Base-by-base conservation (phyloP, 2,888 invertebrate species). In the Junonia oenone region DNA sequence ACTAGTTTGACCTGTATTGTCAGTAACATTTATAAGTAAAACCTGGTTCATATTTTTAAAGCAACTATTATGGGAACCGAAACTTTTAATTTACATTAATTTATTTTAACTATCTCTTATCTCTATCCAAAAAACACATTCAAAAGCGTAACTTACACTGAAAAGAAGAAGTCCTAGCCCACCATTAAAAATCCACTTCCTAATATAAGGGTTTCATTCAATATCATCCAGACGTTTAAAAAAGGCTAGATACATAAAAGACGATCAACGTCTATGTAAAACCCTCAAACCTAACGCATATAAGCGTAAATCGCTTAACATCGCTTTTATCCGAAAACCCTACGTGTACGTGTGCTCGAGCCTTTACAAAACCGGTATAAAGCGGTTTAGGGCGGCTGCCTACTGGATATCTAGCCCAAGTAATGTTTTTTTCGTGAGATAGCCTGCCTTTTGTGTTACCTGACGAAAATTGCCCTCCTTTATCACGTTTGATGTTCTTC, bases 361-460 rank as follows among this genome's bases (percentile, higher is more conserved):
- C 38, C 52, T 46, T 53, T 53, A 53, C 52, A 53, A 47, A 46
- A 29, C 45, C 37, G 13, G 38, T 35, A 53, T 53, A 46, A 38
- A 52, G 45, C 29, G 14, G 46, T 13, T 33, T 27, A 53, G 46
- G 46, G 17, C 35, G 52, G 31, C 4, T 15, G 6, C 37, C 29
- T 53, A 46, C 29, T 2, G 17, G 11, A 22, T 14, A 26, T 29
- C 29, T 46, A 38, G n/a, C 9, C 22, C 1, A 27, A 1, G 14
- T 27, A 9, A 27, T 2, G 3, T 9, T 13, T 45, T 27, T 27
- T n/a, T n/a, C n/a, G n/a, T 14, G 5, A 45, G 6, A 43, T 17
- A 43, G 15, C 15, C 9, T 38, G 1, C 22, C 15, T 43, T 43
- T 2, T 40, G 11, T 1, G 11, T n/a, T 2, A 14, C 35, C 6